Percentiles rank a stretch among this genome's conserved stretches.
Conservation (phyloP, 2,113 vertebrate species). For the Thinocorus orbignyianus region DNA sequence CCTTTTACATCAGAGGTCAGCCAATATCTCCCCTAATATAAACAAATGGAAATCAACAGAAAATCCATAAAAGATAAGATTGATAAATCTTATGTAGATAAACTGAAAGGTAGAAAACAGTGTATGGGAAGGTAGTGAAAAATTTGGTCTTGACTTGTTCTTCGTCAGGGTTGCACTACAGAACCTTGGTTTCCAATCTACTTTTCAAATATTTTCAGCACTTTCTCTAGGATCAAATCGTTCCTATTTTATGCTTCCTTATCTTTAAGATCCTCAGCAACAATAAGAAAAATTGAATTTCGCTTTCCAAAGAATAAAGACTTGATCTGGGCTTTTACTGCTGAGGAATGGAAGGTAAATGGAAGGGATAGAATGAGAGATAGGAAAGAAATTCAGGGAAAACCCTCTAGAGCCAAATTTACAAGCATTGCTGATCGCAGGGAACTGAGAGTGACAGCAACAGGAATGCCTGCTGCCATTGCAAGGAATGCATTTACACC, state of each 20-base stretch:
- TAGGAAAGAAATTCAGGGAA: not conserved
- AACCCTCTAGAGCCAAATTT: not conserved
- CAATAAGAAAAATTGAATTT: not conserved
- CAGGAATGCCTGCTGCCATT: not conserved
- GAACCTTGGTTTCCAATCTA: not conserved
- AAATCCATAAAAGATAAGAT: not conserved
- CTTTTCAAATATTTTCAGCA: not conserved
- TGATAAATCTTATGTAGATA: not conserved
- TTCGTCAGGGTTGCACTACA: not conserved
- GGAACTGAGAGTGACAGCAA: not conserved
- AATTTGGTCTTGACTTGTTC: not conserved
- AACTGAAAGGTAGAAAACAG: not conserved
- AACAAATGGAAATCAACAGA: not conserved
- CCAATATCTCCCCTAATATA: not conserved
- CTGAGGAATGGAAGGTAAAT: not conserved
- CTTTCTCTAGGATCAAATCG: not conserved
- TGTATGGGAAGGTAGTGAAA: not conserved
- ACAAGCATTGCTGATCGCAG: not conserved
- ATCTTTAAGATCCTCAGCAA: not conserved
- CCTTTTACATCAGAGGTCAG: not conserved
- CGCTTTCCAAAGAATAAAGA: not conserved
- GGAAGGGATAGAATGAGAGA: not conserved
- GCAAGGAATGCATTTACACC: not conserved
- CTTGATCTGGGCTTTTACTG: not conserved
- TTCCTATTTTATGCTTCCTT: not conserved